Base-by-base conservation (phyloP, 2,888 invertebrate genomes). In the Catocala fraxini region DNA sequence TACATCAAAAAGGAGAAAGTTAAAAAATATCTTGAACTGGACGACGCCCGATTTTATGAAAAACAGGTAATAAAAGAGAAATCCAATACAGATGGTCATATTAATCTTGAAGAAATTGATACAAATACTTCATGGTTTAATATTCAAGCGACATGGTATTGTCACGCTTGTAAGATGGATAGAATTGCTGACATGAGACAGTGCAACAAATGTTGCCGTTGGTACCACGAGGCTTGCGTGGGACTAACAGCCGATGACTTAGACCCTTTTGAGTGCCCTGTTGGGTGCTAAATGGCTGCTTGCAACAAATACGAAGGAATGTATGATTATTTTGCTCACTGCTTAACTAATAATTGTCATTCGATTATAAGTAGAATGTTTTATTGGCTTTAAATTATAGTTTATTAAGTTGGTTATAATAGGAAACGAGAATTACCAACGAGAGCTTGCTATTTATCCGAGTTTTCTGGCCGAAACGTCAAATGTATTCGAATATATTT, bases 151-250 rank as follows among this genome's bases (percentile, higher is more conserved):
- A 9, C 39, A 7, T 51, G 57, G 57, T 57, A 51, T 39, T 57
- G 57, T 34, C 51, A 57, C 5, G 57, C 35, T 6, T 57, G 57
- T 15, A 15, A 43, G 9, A 34, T 10, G 11, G 39, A 45, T 11
- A 57, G 9, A 11, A 25, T 57, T 5, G 43, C 15, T 6, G 39
- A 57, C 9, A 51, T 51, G 57, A 34, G 57, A 15, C 51, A 51
- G 12, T 57, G 57, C 12, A 15, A 6, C 13, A 51, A 12, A n/a
- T 57, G 57, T 11, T 7, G 7, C 13, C 33, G 45, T 6, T 57
- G 57, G 57, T 57, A 57, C 4, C 57, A 57, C 25, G 57, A 57
- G 53, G 13, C 13, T 0, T 59, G 52, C 11, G 51, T 57, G n/a
- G 57, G 57, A 11, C 13, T 57, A 0, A 57, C 51, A 15, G 11